A percentile compares a stretch with the other conserved stretches of the same genome.
These are phyloP conservation scores for Halcyon leucocephala DNA, from an alignment of 2,797 vertebrate genomes.

Conservation along the genomic window DNA sequence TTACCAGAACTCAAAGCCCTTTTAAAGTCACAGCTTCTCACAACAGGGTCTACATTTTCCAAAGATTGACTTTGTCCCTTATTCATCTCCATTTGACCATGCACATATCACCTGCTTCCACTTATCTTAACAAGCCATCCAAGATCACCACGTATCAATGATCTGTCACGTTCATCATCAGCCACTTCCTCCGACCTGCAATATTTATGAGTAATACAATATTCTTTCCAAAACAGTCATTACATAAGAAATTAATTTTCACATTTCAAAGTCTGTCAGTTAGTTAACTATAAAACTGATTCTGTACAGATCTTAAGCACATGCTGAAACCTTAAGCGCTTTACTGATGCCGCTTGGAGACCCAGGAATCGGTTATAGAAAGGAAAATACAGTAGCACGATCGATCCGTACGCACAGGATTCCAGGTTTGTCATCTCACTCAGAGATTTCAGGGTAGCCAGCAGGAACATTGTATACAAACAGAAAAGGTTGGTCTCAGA, in stretches of 20 bases:
- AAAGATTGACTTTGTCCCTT: not conserved
- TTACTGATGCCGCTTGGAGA: not conserved
- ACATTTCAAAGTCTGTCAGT: not conserved
- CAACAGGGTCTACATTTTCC: not conserved
- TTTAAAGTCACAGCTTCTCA: not conserved
- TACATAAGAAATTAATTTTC: slow-evolving; percentile 3
- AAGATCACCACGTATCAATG: not conserved
- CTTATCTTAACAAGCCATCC: not conserved
- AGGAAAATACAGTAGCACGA: not conserved
- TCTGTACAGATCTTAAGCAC: not conserved
- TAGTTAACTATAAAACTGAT: not conserved
- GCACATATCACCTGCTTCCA: not conserved
- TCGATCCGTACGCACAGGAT: not conserved
- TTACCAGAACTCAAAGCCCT: not conserved
- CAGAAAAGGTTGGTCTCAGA: not conserved
- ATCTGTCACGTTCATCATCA: not conserved
- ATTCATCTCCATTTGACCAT: not conserved
- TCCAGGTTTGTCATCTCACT: not conserved
- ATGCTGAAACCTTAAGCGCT: not conserved
- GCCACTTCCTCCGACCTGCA: not conserved
- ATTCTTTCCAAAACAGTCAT: not conserved
- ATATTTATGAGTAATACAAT: not conserved
- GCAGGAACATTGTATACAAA: not conserved
- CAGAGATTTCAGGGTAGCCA: not conserved
- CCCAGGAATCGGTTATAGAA: not conserved